Conservation (phyloP, 2,888 invertebrate species). For the Gasteruption jaculator region DNA sequence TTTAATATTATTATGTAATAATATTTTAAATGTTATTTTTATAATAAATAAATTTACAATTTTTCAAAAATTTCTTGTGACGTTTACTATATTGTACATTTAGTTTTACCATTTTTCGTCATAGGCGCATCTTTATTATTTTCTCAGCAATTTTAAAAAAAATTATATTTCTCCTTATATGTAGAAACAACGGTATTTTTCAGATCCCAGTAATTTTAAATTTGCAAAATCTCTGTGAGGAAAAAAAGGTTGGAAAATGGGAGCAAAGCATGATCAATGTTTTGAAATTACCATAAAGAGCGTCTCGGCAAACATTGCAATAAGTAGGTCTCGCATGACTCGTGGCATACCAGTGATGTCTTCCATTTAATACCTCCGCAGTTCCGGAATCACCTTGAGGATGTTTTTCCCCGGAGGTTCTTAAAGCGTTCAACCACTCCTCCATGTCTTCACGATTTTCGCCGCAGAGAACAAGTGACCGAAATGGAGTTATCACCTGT, state of each 20-base stretch:
- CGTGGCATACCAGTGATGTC: constrained; percentile 83
- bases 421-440: constrained; percentile 81
- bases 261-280: not conserved
- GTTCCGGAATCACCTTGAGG: constrained; percentile 56
- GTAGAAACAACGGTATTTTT: not conserved
- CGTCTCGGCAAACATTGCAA: constrained; percentile 95
- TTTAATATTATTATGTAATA: no score
- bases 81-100: no score
- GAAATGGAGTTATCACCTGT: constrained; percentile 73
- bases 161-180: constrained; percentile 3
- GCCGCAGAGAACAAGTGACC: constrained; percentile 74
- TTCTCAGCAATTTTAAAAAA: no score
- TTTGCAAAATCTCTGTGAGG: not conserved
- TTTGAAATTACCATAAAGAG: constrained; percentile 62
- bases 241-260: constrained; percentile 1
- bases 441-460: constrained; percentile 86
- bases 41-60: no score
- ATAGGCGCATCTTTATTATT: no score
- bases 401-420: constrained; percentile 62
- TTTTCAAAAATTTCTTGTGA: no score
- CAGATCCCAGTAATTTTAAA: not conserved
- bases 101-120: no score
- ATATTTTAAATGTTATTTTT: no score
- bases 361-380: constrained; percentile 64
- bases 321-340: constrained; percentile 93